These are phyloP conservation scores for Leptinotarsa haldemani DNA, from an alignment of 2,888 invertebrate genomes.

Conservation along the genomic window DNA sequence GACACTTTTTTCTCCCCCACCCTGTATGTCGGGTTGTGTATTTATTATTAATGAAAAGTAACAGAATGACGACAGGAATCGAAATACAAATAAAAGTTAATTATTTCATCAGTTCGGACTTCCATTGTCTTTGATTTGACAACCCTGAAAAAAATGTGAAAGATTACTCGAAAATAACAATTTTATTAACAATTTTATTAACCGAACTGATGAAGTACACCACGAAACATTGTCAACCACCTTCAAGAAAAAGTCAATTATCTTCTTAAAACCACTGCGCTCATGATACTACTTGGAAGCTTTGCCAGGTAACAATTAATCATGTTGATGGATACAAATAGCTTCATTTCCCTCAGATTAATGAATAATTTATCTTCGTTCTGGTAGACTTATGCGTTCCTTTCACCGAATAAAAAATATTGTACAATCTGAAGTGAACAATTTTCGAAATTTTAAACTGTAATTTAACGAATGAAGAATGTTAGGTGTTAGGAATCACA, in stretches of 20 bases:
- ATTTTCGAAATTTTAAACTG: neutral
- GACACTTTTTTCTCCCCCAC: no score
- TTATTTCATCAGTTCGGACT: no score
- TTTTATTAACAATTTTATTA: no score
- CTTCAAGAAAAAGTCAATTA: neutral
- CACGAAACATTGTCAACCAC: no score
- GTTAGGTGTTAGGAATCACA: no score
- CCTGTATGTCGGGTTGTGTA: no score
- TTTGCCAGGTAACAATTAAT: neutral
- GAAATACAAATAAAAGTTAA: neutral
- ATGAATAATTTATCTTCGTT: neutral
- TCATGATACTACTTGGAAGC: neutral
- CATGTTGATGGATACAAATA: neutral
- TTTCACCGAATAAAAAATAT: neutral
- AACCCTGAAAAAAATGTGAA: no score
- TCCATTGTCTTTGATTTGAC: no score
- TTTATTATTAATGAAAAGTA: no score
- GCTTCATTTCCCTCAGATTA: neutral
- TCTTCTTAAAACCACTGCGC: neutral
- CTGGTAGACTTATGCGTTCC: neutral
- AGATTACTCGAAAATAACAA: no score
- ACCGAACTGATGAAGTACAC: no score
- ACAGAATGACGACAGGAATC: neutral
- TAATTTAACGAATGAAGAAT: neutral
- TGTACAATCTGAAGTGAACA: no score